Evolutionary conservation across 2,113 vertebrate species (phyloP).

Genomic region (Labrus mixtus): DNA sequence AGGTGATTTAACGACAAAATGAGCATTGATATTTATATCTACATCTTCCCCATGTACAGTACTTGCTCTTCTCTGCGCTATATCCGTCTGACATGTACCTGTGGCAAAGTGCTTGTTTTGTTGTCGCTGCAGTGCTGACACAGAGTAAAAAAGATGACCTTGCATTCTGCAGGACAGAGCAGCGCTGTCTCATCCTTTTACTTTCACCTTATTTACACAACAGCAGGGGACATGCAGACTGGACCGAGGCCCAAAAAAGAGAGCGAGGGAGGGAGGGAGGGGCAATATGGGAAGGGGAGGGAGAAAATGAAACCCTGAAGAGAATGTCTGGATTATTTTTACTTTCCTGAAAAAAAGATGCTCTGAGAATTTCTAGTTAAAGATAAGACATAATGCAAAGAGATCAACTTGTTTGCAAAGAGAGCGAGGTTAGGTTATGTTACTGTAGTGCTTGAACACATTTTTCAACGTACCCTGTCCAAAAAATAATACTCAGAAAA

Average conservation of each 20-base stretch:
- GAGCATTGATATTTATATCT: too few relatives aligned
- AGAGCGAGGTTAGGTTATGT: not conserved
- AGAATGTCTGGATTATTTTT: not conserved
- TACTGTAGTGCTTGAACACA: not conserved
- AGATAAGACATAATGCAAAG: not conserved
- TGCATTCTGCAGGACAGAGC: conserved; percentile 48
- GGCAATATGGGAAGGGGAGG: not conserved
- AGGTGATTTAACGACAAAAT: too few relatives aligned
- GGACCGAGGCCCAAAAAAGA: conserved; percentile 33
- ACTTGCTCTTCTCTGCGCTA: not conserved
- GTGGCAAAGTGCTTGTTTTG: conserved; percentile 9
- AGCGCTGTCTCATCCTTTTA: conserved; percentile 61
- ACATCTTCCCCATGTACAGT: not conserved
- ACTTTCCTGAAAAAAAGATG: conserved; percentile 2
- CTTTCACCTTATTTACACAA: conserved; percentile 63
- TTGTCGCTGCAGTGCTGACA: conserved; percentile 50
- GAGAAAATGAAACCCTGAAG: not conserved
- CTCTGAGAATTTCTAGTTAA: conserved; percentile 6
- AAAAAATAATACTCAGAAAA: conserved; percentile 1
- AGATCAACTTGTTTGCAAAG: not conserved
- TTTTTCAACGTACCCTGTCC: not conserved
- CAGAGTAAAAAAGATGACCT: conserved; percentile 54
- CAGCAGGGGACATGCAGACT: conserved; percentile 42
- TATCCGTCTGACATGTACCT: not conserved
- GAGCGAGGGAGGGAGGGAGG: not conserved